These are phyloP conservation scores for Ceyx margarethae DNA, from an alignment of 2,113 vertebrate genomes.

Conservation along the genomic window DNA sequence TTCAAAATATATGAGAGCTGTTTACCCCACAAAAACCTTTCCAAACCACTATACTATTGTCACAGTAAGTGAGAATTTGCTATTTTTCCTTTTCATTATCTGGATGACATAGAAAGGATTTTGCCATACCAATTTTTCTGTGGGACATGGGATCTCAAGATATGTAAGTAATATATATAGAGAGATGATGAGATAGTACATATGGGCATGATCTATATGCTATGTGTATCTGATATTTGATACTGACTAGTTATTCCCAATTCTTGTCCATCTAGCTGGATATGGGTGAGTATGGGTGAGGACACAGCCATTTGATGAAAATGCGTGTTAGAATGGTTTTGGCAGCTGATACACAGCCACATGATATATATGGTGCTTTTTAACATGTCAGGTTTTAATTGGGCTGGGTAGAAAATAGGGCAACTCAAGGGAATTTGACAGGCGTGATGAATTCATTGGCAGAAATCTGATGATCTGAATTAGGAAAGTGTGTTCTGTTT, in stretches of 20 bases:
- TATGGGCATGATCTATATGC: not conserved
- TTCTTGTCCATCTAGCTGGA: not conserved
- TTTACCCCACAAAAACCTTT: slow-evolving; percentile 96
- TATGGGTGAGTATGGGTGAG: not conserved
- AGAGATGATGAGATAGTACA: not conserved
- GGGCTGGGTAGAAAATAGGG: not conserved
- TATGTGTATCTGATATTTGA: not conserved
- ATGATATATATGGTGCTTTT: not conserved
- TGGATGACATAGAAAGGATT: not conserved
- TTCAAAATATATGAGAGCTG: slow-evolving; percentile 85
- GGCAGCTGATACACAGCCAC: not conserved
- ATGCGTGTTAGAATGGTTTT: not conserved
- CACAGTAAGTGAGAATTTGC: slow-evolving; percentile 83
- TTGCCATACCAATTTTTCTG: not conserved
- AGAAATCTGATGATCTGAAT: not conserved
- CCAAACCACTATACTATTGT: slow-evolving; percentile 96
- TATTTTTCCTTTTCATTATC: not conserved
- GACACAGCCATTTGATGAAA: not conserved
- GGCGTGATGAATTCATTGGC: fast-evolving
- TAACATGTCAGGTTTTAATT: not conserved
- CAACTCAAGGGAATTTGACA: not conserved
- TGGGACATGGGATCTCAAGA: not conserved
- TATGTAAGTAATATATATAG: not conserved
- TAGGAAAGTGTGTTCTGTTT: not conserved
- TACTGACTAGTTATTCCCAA: not conserved